phyloP scores from a whole-genome alignment of 2,888 invertebrate species.

The Nomada hirtipes region DNA sequence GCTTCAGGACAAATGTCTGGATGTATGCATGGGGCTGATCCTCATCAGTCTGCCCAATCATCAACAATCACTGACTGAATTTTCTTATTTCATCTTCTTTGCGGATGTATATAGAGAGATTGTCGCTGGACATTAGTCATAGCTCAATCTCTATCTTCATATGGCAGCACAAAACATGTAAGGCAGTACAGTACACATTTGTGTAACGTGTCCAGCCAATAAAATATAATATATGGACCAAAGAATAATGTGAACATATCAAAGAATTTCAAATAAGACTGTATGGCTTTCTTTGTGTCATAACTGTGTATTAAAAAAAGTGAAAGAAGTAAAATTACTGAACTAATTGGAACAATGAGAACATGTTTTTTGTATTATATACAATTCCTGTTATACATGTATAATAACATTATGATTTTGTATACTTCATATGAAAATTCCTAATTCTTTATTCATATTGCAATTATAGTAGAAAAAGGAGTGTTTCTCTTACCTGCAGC shows the following conservation, averaged over 20 bases:
- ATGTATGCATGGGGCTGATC: conserved; percentile 97
- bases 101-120: conserved; percentile 76
- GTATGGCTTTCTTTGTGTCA: conserved; percentile 8
- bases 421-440: conserved; percentile 20
- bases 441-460: conserved; percentile 6
- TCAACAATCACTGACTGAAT: conserved; percentile 82
- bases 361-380: conserved; percentile 4
- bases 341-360: conserved; percentile 67
- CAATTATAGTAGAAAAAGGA: conserved; percentile 42
- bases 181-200: conserved; percentile 70
- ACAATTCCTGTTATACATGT: neutral
- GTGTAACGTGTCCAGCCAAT: conserved; percentile 63
- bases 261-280: conserved; percentile 14
- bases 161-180: conserved; percentile 75
- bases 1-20: conserved; percentile 97
- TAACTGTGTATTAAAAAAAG: conserved; percentile 7
- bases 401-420: conserved; percentile 25
- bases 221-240: conserved; percentile 47
- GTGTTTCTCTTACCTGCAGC: conserved; percentile 91
- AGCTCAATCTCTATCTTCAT: conserved; percentile 73
- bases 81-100: conserved; percentile 75
- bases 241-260: conserved; percentile 13
- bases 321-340: conserved; percentile 65
- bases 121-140: conserved; percentile 75
- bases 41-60: conserved; percentile 93